Percentiles rank a stretch among this genome's conserved stretches.
phyloP scores from a whole-genome alignment of 2,888 invertebrate species.

The Hypsopygia costalis region DNA sequence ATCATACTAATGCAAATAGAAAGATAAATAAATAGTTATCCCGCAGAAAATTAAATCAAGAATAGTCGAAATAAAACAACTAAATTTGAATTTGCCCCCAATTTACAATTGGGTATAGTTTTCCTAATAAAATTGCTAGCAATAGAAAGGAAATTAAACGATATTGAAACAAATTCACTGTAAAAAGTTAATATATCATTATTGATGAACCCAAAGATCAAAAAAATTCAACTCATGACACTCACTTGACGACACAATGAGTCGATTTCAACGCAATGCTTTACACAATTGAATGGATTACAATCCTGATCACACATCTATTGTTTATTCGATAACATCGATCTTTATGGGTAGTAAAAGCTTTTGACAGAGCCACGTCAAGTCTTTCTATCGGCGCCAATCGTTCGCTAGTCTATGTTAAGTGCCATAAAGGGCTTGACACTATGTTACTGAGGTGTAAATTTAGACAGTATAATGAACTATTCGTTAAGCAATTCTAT shows the following conservation, averaged over 20 bases:
- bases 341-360: slow-evolving; percentile 23
- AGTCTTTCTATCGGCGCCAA: slow-evolving; percentile 3
- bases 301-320: slow-evolving; percentile 40
- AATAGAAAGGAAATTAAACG: no score
- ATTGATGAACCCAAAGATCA: no score
- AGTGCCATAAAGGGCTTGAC: slow-evolving; percentile 6
- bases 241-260: not conserved
- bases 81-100: no score
- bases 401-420: slow-evolving; percentile 10
- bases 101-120: no score
- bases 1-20: no score
- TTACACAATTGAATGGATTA: slow-evolving; percentile 37
- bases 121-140: no score
- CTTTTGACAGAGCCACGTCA: slow-evolving; percentile 18
- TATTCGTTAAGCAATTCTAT: slow-evolving; percentile 1
- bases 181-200: no score
- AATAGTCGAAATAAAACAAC: no score
- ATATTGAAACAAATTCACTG: no score
- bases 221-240: no score
- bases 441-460: slow-evolving; percentile 6
- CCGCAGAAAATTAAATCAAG: no score
- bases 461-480: slow-evolving; percentile 2
- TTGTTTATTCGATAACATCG: slow-evolving; percentile 34
- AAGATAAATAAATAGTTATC: no score
- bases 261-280: slow-evolving; percentile 30